A percentile compares a stretch with the other conserved stretches of the same genome.
phyloP scores from a whole-genome alignment of 2,113 vertebrate genomes.

The Zosterops hypoxanthus region DNA sequence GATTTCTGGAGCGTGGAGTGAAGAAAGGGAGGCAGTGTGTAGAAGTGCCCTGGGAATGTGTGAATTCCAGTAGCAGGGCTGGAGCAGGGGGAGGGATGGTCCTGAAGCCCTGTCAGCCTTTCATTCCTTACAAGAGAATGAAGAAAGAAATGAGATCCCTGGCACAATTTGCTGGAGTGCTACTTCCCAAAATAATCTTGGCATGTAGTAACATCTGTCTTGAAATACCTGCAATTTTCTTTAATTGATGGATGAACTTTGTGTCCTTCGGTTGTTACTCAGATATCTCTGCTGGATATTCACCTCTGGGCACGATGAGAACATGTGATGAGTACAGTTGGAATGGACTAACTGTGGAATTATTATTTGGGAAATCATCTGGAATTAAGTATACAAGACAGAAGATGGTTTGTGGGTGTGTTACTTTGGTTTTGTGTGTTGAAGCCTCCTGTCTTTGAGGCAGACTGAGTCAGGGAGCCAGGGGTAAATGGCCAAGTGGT shows the following conservation, averaged over 20 bases:
- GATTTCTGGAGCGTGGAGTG: neutral
- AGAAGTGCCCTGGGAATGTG: constrained; percentile 26
- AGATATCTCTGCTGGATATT: neutral
- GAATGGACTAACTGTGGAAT: neutral
- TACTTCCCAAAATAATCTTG: constrained; percentile 34
- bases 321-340: neutral
- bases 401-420: neutral
- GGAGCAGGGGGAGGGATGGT: neutral
- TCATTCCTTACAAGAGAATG: neutral
- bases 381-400: neutral
- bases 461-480: neutral
- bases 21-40: neutral
- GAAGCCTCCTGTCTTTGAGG: neutral
- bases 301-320: neutral
- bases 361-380: neutral
- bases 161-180: neutral
- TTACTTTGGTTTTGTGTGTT: neutral
- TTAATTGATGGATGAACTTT: neutral
- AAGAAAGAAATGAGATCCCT: constrained; percentile 18
- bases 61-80: constrained; percentile 44
- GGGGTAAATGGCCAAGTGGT: neutral
- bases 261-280: neutral
- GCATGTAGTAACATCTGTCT: neutral
- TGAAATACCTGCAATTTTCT: constrained; percentile 19
- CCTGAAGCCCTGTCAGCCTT: neutral